Base-by-base conservation (phyloP, 2,797 vertebrate species). In the Cyprinella venusta region DNA sequence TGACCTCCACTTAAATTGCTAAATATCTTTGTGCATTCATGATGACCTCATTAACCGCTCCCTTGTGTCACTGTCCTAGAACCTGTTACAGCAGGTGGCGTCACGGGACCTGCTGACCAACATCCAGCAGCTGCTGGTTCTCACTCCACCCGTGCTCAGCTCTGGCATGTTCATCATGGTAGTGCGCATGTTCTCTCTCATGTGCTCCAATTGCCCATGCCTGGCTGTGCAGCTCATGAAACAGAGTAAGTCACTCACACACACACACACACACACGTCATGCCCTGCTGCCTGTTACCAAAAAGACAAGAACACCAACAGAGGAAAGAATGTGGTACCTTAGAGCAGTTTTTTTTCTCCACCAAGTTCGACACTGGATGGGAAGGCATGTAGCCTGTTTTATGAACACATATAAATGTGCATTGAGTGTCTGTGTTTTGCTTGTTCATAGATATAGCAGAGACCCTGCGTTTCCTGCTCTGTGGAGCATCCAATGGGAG, bases 121-220 rank as follows among this genome's bases (percentile, higher is more conserved):
- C 91, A 98, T 99, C 89, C 98, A 99, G 92, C 98, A 99, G 87
- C 96, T 99, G 79, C 91, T 99, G 92, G 98, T 99, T 1, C 97
- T 99, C 89, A 99, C 98, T 4, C 98, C 98, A 80, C 98, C 98
- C 6, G 96, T 99, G 87, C 94, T 99, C 91, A 99, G 98, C 94
- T 99, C 98, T 45, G 98, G 98, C 90, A 99, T 99, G 98, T 99
- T 99, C 92, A 99, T 99, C 91, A 99, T 99, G 98, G 98, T 99
- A 86, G 98, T 99, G 88, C 97, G 98, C 90, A 99, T 99, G 98
- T 98, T 99, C 93, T 99, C 98, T 33, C 94, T 99, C 79, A 99
- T 99, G 97, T 99, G 98, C 91, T 99, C 98, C 86, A 99, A 99
- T 89, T 99, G 98, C 90, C 98, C 98, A 78, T 96, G 96, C 1